Percentiles rank a stretch among this genome's conserved stretches.
Evolutionary conservation across 2,797 vertebrate species (phyloP).

Genomic region (Dromococcyx pavoninus): DNA sequence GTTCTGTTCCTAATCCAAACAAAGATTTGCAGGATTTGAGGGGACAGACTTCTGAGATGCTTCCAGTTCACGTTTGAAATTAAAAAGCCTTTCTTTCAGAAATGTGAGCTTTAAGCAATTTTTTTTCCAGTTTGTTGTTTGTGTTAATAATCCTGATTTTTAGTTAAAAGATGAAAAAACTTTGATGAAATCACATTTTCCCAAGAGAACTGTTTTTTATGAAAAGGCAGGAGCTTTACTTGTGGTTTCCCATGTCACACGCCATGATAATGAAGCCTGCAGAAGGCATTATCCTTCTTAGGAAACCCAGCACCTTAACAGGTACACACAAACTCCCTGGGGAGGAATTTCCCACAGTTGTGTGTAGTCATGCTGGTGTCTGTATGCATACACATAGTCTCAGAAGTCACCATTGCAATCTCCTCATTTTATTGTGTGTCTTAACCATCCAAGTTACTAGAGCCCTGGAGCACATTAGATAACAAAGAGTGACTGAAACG

Average conservation of each 20-base stretch:
- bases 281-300: neutral
- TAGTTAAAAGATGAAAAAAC: neutral
- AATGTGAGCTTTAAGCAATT: neutral
- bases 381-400: neutral
- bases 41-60: neutral
- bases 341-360: neutral
- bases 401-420: neutral
- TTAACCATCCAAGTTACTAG: neutral
- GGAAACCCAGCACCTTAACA: neutral
- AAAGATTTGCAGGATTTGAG: neutral
- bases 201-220: neutral
- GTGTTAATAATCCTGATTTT: neutral
- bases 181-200: neutral
- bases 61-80: neutral
- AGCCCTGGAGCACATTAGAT: neutral
- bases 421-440: neutral
- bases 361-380: neutral
- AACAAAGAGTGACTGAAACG: neutral
- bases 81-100: neutral
- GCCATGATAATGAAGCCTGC: neutral
- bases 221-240: neutral
- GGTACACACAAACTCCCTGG: neutral
- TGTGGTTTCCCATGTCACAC: constrained; percentile 12
- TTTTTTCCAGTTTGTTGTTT: neutral
- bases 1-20: neutral